Evolutionary conservation across 1,140 invertebrate genomes (phyloP).

Genomic region (Aphelinus atriplicis): DNA sequence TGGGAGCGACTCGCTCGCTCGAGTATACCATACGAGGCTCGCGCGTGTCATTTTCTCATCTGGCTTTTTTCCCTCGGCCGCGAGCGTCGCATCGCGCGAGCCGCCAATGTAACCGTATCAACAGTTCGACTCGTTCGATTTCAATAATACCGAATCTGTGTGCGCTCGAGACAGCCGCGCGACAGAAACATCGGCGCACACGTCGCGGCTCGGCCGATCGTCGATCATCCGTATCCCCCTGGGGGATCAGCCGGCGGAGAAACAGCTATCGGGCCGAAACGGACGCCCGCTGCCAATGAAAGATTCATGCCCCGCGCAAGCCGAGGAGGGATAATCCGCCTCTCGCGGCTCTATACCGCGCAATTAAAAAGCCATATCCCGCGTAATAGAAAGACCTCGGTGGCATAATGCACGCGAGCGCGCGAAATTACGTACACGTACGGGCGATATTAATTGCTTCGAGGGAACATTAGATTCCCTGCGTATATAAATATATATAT

Average conservation of each 20-base stretch:
- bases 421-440: background rate
- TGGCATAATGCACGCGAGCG: constrained; percentile 15
- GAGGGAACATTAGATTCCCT: too few relatives aligned
- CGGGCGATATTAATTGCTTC: too few relatives aligned
- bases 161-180: background rate
- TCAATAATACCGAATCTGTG: background rate
- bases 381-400: constrained; percentile 24
- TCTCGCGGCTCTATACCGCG: background rate
- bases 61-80: too few relatives aligned
- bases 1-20: too few relatives aligned
- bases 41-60: too few relatives aligned
- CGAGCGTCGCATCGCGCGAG: too few relatives aligned
- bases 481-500: too few relatives aligned
- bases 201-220: background rate
- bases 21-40: too few relatives aligned
- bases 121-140: too few relatives aligned
- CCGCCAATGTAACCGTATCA: too few relatives aligned
- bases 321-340: too few relatives aligned
- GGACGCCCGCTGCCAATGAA: background rate
- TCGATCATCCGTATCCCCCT: background rate
- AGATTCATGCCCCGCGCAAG: constrained; percentile 7
- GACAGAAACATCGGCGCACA: background rate
- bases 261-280: too few relatives aligned
- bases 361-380: constrained; percentile 37
- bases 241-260: background rate